Percentiles rank a stretch among this genome's conserved stretches.
Conservation (phyloP, 1,140 invertebrate species). For the Condylostylus longicornis region DNA sequence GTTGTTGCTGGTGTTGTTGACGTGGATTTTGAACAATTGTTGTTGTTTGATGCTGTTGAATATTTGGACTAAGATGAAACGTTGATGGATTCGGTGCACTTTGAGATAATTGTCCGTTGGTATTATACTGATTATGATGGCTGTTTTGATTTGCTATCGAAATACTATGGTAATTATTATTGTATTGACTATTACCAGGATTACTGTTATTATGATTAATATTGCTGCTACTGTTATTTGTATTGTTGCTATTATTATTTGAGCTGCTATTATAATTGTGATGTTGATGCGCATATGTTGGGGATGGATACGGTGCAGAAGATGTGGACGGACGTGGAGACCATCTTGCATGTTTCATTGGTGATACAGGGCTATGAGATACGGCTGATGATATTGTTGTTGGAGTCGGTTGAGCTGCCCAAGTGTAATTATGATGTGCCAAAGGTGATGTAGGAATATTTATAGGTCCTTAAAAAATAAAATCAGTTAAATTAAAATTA, state of each 20-base stretch:
- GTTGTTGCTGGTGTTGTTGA: conserved; percentile 3
- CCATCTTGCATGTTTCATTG: conserved; percentile 50
- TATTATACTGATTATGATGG: conserved; percentile 25
- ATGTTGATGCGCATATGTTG: conserved; percentile 26
- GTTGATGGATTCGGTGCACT: conserved; percentile 9
- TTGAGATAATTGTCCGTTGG: conserved; percentile 10
- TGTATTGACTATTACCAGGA: conserved; percentile 1
- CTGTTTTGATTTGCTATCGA: conserved; percentile 10
- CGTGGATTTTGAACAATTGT: background rate
- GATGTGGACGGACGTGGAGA: conserved; percentile 39
- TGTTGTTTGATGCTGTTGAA: conserved; percentile 1
- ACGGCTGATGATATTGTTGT: conserved; percentile 4
- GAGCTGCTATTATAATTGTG: conserved; percentile 15
- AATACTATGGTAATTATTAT: conserved; percentile 9
- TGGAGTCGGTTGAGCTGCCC: conserved; percentile 12
- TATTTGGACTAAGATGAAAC: background rate
- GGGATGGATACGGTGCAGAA: conserved; percentile 36
- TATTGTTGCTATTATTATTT: conserved; percentile 7
- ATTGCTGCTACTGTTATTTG: conserved; percentile 8
- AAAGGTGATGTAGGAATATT: conserved; percentile 28
- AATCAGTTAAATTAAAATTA: conserved; percentile 1
- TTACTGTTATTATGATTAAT: conserved; percentile 4
- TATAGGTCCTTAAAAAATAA: conserved; percentile 12
- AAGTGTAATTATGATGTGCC: conserved; percentile 29
- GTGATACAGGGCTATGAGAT: conserved; percentile 7